phyloP scores from a whole-genome alignment of 2,797 vertebrate genomes.

The Pelodytes ibericus region DNA sequence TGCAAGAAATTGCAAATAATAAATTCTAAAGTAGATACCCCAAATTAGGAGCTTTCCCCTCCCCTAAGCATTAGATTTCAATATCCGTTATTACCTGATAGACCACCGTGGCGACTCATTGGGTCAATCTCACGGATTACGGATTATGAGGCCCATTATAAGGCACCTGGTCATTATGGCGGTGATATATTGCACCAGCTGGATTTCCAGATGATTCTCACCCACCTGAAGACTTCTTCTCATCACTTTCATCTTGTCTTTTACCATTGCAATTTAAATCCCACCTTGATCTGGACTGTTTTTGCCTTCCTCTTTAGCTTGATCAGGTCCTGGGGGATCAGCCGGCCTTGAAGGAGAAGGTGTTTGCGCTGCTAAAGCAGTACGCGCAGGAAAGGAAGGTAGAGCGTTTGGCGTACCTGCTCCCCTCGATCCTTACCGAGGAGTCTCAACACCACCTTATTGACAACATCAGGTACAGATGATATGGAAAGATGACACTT shows the following conservation, averaged over 20 bases:
- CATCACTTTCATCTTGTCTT: not conserved
- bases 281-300: not conserved
- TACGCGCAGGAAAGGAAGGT: conserved; percentile 88
- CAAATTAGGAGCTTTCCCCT: too few species aligned
- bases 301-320: conserved; percentile 72
- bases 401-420: conserved; percentile 84
- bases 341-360: conserved; percentile 83
- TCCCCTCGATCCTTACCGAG: conserved; percentile 80
- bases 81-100: too few species aligned
- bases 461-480: conserved; percentile 90
- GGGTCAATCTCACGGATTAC: too few species aligned
- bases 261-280: not conserved
- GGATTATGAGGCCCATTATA: too few species aligned
- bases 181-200: too few species aligned
- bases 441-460: conserved; percentile 86
- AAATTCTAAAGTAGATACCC: too few species aligned
- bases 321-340: conserved; percentile 86
- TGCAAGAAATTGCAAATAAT: too few species aligned
- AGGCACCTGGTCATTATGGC: too few species aligned
- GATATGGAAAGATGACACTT: too few species aligned
- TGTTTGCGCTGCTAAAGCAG: conserved; percentile 88
- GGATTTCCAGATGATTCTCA: not conserved
- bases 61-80: too few species aligned
- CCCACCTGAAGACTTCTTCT: not conserved
- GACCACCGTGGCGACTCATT: too few species aligned